These are phyloP conservation scores for Chydorus sphaericus DNA, from an alignment of 2,888 invertebrate genomes.

Conservation along the genomic window DNA sequence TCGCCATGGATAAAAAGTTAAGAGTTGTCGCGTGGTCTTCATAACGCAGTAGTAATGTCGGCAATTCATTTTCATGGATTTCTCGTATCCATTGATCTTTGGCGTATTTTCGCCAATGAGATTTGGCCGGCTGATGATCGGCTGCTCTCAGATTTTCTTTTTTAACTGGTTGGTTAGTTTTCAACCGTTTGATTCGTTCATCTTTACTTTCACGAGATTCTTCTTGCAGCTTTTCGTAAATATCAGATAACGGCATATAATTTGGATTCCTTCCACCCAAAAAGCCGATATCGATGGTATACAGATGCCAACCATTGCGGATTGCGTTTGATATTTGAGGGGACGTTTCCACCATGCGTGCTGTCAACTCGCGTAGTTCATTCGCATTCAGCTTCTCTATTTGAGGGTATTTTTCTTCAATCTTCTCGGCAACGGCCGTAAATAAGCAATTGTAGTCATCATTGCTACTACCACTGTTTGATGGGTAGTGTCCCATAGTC, in stretches of 20 bases:
- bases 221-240: not conserved
- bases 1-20: not conserved
- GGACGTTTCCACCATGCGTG: not conserved
- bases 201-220: not conserved
- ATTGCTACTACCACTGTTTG: not conserved
- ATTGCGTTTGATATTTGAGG: not conserved
- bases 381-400: not conserved
- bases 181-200: too few relatives aligned
- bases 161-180: too few relatives aligned
- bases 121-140: not conserved
- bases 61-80: not conserved
- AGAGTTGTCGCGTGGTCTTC: not conserved
- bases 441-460: not conserved
- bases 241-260: not conserved
- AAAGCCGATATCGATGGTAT: not conserved
- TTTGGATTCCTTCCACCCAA: not conserved
- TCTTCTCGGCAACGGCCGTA: not conserved
- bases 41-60: not conserved
- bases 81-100: not conserved
- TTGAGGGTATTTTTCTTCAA: not conserved
- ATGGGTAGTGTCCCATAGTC: not conserved
- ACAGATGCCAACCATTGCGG: not conserved
- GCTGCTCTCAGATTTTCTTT: too few relatives aligned
- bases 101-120: not conserved
- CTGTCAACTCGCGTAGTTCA: not conserved